Conservation (phyloP, 2,888 invertebrate species). For the Diogma glabrata region DNA sequence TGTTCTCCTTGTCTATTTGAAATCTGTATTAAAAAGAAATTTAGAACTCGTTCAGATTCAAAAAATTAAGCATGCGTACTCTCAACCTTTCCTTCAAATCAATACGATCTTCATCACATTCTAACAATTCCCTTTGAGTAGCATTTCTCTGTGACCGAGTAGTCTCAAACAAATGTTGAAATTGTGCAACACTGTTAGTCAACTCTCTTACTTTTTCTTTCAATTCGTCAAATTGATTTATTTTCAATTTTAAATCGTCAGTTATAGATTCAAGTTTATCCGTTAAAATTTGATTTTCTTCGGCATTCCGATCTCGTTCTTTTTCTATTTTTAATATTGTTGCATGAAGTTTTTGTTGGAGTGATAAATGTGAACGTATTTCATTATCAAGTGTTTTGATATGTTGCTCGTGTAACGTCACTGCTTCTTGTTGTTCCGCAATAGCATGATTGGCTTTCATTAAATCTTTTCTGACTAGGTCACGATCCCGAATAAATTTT, state of each 20-base stretch:
- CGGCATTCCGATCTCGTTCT: conserved; percentile 30
- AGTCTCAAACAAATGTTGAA: conserved; percentile 60
- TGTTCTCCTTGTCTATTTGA: conserved; percentile 63
- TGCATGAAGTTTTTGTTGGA: conserved; percentile 27
- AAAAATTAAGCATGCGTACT: conserved; percentile 38
- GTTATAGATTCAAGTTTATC: conserved; percentile 29
- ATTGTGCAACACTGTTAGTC: conserved; percentile 23
- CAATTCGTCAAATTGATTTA: conserved; percentile 23
- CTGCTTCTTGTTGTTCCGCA: conserved; percentile 13
- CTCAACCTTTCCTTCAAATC: conserved; percentile 62
- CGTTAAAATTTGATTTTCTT: conserved; percentile 31
- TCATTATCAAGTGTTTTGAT: conserved; percentile 30
- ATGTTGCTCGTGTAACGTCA: conserved; percentile 31
- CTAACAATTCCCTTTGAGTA: conserved; percentile 58
- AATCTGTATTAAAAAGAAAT: conserved; percentile 38
- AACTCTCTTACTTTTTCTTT: conserved; percentile 25
- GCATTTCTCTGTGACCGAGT: conserved; percentile 65
- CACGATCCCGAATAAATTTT: conserved; percentile 30
- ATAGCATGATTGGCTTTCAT: conserved; percentile 22
- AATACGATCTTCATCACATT: conserved; percentile 52
- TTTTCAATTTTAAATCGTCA: conserved; percentile 27
- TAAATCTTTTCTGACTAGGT: conserved; percentile 29
- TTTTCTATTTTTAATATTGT: conserved; percentile 26
- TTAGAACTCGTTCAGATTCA: not conserved
- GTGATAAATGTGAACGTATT: conserved; percentile 25